Evolutionary conservation across 2,113 vertebrate genomes (phyloP).

Genomic region (Cyphomyrus discorhynchus): DNA sequence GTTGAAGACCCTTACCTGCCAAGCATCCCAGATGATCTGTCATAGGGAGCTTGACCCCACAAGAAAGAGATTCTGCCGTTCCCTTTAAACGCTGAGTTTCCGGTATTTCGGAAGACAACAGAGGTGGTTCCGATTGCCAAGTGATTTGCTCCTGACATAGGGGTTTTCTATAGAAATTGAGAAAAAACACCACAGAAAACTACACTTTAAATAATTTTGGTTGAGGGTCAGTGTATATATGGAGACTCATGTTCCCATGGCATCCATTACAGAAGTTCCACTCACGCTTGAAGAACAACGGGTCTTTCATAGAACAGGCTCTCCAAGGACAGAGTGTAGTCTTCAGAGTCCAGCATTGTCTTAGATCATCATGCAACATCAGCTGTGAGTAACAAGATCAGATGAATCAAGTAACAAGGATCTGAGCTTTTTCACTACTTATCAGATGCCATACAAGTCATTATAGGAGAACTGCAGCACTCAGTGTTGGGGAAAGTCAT

Average conservation of each 20-base stretch:
- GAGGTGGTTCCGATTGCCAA: conserved; percentile 67
- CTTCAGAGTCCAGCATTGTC: conserved; percentile 62
- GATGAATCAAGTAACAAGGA: neutral
- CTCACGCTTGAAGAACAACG: conserved; percentile 68
- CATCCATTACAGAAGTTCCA: conserved; percentile 29
- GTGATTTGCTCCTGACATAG: conserved; percentile 53
- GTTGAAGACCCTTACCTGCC: neutral
- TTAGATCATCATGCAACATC: conserved; percentile 23
- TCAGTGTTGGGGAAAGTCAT: neutral
- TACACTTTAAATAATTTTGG: conserved; percentile 5
- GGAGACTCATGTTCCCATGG: neutral
- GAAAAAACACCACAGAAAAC: conserved; percentile 1
- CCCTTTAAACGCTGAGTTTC: conserved; percentile 67
- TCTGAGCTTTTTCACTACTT: neutral
- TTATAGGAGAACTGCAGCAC: neutral
- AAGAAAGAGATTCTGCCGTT: conserved; percentile 57
- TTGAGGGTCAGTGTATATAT: conserved; percentile 25
- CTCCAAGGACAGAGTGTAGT: conserved; percentile 63
- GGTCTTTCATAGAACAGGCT: conserved; percentile 74
- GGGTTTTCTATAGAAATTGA: conserved; percentile 49
- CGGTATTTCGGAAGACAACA: conserved; percentile 73
- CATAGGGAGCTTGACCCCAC: conserved; percentile 56
- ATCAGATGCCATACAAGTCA: neutral
- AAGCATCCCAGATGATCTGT: neutral
- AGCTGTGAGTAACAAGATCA: neutral